A percentile compares a stretch with the other conserved stretches of the same genome.
These are phyloP conservation scores for Cephalotes varians DNA, from an alignment of 2,888 invertebrate species.

Conservation along the genomic window DNA sequence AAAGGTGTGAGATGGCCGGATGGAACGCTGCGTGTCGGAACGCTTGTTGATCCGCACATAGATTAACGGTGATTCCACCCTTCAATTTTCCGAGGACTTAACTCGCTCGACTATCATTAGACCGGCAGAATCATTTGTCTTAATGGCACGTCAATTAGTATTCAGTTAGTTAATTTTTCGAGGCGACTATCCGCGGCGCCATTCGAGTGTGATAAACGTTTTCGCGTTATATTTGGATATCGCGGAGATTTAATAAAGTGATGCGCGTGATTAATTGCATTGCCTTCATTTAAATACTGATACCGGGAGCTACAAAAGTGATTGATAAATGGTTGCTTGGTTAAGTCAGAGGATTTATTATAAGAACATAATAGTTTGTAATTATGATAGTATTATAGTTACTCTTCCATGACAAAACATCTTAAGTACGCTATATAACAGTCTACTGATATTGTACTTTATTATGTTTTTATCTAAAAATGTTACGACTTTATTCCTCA, in stretches of 20 bases:
- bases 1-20: background rate
- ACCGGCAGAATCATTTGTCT: conserved; percentile 28
- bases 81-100: background rate
- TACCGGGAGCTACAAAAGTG: background rate
- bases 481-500: background rate
- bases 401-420: background rate
- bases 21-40: background rate
- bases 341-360: background rate
- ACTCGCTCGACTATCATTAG: background rate
- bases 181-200: background rate
- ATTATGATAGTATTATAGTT: too few relatives aligned
- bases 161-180: conserved; percentile 13
- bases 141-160: conserved; percentile 9
- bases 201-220: conserved; percentile 9
- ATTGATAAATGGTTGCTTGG: conserved; percentile 25
- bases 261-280: conserved; percentile 35
- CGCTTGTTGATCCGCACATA: conserved; percentile 12
- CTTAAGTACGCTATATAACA: background rate
- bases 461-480: background rate
- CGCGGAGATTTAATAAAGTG: conserved; percentile 20
- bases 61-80: conserved; percentile 34
- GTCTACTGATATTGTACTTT: background rate
- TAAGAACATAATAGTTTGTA: background rate
- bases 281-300: conserved; percentile 12
- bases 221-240: conserved; percentile 11